Evolutionary conservation across 2,113 vertebrate genomes (phyloP).

Genomic region (Heliornis fulica): DNA sequence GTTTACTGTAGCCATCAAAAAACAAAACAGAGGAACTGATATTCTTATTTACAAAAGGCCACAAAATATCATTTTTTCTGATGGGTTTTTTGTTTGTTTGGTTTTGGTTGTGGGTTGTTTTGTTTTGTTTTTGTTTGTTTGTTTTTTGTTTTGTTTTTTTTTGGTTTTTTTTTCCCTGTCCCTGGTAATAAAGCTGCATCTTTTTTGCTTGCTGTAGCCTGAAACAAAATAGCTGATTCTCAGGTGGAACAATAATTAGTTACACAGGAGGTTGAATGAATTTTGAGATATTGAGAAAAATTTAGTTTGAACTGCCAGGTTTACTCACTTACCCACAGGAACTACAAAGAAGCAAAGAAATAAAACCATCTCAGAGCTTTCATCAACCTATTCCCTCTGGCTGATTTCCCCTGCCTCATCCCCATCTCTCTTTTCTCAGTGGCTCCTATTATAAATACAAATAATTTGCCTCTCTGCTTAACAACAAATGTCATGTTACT

Average conservation of each 20-base stretch:
- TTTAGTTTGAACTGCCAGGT: constrained; percentile 55
- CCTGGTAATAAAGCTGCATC: not conserved
- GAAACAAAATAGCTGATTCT: constrained; percentile 53
- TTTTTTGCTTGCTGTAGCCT: constrained; percentile 2
- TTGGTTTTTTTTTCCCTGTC: not conserved
- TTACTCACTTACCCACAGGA: constrained; percentile 55
- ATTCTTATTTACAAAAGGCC: not conserved
- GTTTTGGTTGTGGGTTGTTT: too few relatives aligned
- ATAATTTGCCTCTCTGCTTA: constrained; percentile 9
- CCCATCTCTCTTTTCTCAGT: constrained; percentile 11
- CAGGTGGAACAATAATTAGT: constrained; percentile 64
- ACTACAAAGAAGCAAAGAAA: constrained; percentile 53
- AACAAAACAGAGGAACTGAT: not conserved
- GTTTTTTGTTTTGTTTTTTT: too few relatives aligned
- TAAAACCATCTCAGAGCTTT: constrained; percentile 49
- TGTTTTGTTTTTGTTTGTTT: too few relatives aligned
- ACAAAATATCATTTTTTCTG: too few relatives aligned
- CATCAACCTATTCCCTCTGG: constrained; percentile 32
- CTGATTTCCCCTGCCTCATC: not conserved
- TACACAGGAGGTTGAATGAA: constrained; percentile 33
- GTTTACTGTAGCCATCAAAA: not conserved
- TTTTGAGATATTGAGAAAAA: constrained; percentile 60
- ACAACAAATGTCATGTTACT: not conserved
- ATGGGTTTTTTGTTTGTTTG: too few relatives aligned
- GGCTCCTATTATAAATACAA: constrained; percentile 43